phyloP scores from a whole-genome alignment of 2,888 invertebrate species.

The Pyrrhia umbra region DNA sequence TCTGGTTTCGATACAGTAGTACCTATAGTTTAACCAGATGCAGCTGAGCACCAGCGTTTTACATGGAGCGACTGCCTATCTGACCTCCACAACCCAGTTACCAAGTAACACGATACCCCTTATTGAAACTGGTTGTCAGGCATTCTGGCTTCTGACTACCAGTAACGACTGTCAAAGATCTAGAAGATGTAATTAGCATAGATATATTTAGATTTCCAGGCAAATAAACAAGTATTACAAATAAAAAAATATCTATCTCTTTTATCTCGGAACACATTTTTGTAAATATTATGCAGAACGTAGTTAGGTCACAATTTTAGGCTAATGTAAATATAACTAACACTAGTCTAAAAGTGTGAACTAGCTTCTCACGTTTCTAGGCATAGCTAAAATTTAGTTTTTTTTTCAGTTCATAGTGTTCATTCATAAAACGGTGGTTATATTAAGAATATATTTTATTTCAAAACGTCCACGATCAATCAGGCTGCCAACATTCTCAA shows the following conservation, averaged over 20 bases:
- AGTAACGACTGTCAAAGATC: too few relatives aligned
- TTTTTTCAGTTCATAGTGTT: constrained; percentile 43
- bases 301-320: not conserved
- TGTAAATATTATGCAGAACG: not conserved
- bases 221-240: not conserved
- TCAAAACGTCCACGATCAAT: constrained; percentile 56
- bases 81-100: too few relatives aligned
- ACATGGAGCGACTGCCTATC: too few relatives aligned
- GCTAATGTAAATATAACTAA: constrained; percentile 2
- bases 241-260: not conserved
- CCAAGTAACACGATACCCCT: too few relatives aligned
- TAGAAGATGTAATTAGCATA: too few relatives aligned
- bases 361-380: constrained; percentile 29
- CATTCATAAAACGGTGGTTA: constrained; percentile 58
- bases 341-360: not conserved
- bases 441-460: constrained; percentile 56
- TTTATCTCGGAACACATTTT: not conserved
- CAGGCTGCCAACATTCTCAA: constrained; percentile 57
- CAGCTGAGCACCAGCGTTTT: too few relatives aligned
- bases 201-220: not conserved
- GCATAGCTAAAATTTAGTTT: constrained; percentile 12
- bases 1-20: too few relatives aligned
- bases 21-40: too few relatives aligned
- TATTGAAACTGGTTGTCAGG: too few relatives aligned
- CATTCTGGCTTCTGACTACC: too few relatives aligned